Evolutionary conservation across 2,113 vertebrate species (phyloP).

Genomic region (Plectropomus leopardus): DNA sequence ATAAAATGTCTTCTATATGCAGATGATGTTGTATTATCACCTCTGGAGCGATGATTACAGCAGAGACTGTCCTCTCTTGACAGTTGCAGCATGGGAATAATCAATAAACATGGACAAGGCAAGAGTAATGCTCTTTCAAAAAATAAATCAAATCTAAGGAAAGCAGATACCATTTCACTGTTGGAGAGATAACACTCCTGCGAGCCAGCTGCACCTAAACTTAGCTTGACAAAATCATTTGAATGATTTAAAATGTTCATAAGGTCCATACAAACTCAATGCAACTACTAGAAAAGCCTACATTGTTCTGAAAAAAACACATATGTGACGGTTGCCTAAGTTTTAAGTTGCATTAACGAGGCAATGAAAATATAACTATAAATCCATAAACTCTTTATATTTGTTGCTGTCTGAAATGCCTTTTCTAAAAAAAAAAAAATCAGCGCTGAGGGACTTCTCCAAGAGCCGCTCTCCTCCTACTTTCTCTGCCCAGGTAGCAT

Average conservation of each 20-base stretch:
- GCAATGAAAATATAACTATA: not conserved
- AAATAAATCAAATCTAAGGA: slow-evolving; percentile 3
- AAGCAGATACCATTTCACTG: slow-evolving; percentile 8
- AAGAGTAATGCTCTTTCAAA: slow-evolving; percentile 28
- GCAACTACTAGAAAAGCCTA: not conserved
- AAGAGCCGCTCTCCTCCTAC: too few species aligned
- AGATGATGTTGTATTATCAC: slow-evolving; percentile 51
- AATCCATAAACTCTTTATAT: too few species aligned
- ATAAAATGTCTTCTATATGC: slow-evolving; percentile 48
- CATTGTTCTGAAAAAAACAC: not conserved
- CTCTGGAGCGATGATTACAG: slow-evolving; percentile 19
- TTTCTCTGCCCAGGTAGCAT: too few species aligned
- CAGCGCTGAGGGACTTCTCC: too few species aligned
- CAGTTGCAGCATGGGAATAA: slow-evolving; percentile 32
- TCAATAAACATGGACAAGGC: slow-evolving; percentile 33
- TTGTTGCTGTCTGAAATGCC: too few species aligned
- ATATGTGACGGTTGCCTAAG: not conserved
- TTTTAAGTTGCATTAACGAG: not conserved
- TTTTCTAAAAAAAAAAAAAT: too few species aligned
- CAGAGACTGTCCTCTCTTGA: slow-evolving; percentile 24
- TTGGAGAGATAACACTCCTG: not conserved
- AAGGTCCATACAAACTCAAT: too few species aligned
- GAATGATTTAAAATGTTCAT: not conserved
- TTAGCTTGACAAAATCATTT: not conserved
- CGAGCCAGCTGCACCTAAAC: not conserved